These are phyloP conservation scores for Cryptocephalus moraei DNA, from an alignment of 2,888 invertebrate genomes.

Conservation along the genomic window DNA sequence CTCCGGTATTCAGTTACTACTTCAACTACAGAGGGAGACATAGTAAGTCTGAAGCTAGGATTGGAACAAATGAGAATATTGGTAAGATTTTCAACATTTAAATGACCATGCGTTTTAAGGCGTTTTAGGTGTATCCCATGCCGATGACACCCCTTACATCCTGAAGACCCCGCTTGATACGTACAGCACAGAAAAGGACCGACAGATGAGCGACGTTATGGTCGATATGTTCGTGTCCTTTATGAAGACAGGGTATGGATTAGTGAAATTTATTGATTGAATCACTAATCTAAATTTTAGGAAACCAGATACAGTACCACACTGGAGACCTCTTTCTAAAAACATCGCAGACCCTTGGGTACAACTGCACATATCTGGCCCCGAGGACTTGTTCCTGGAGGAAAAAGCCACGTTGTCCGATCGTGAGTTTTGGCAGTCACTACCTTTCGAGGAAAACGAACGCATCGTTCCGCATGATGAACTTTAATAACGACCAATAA, in stretches of 20 bases:
- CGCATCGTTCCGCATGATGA: neutral
- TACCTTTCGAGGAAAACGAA: conserved; percentile 1
- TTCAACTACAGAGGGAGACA: conserved; percentile 49
- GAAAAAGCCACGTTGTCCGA: conserved; percentile 10
- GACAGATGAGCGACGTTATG: conserved; percentile 40
- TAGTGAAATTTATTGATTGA: neutral
- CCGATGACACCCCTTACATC: conserved; percentile 49
- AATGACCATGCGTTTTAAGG: neutral
- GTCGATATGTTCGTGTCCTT: conserved; percentile 46
- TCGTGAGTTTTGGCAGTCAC: conserved; percentile 15
- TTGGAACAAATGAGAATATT: conserved; percentile 1
- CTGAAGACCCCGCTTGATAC: conserved; percentile 32
- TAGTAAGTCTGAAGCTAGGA: conserved; percentile 43
- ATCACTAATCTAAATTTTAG: conserved; percentile 10
- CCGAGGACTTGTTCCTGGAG: conserved; percentile 14
- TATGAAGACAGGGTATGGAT: conserved; percentile 48
- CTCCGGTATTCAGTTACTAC: conserved; percentile 55
- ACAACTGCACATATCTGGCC: conserved; percentile 13
- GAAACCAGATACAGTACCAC: conserved; percentile 6
- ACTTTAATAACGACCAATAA: neutral
- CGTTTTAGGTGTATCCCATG: conserved; percentile 51
- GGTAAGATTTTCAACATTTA: neutral
- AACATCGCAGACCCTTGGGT: conserved; percentile 2
- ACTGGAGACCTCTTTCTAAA: neutral
- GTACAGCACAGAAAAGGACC: conserved; percentile 34